Evolutionary conservation across 2,888 invertebrate genomes (phyloP).

Genomic region (Volucella bombylans): DNA sequence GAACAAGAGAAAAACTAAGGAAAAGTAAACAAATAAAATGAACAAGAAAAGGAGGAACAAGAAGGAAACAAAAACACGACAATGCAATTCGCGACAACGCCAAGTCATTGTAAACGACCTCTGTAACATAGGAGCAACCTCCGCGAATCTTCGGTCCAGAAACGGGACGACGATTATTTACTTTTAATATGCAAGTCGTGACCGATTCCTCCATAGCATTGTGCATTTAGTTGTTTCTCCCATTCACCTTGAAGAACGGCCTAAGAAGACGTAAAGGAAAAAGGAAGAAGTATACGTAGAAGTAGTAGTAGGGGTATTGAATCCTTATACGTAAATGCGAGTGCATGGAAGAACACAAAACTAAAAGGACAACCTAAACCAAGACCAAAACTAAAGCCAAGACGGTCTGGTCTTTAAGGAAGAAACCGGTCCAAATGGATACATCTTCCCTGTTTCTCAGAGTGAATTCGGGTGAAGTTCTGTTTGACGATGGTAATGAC

Average conservation of each 20-base stretch:
- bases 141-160: slow-evolving; percentile 41
- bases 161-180: slow-evolving; percentile 64
- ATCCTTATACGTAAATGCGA: slow-evolving; percentile 53
- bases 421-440: slow-evolving; percentile 56
- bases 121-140: slow-evolving; percentile 34
- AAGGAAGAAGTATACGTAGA: background rate
- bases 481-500: slow-evolving; percentile 52
- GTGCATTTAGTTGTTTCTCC: slow-evolving; percentile 4
- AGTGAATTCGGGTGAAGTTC: background rate
- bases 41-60: background rate
- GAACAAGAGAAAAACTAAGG: slow-evolving; percentile 7
- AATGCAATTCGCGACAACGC: slow-evolving; percentile 61
- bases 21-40: background rate
- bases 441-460: slow-evolving; percentile 40
- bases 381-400: too few species aligned
- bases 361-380: background rate
- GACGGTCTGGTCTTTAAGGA: too few species aligned
- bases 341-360: background rate
- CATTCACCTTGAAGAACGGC: too few species aligned
- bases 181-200: slow-evolving; percentile 73
- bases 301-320: background rate
- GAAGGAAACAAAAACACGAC: slow-evolving; percentile 23
- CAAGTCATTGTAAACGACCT: slow-evolving; percentile 57
- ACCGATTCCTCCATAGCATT: slow-evolving; percentile 52
- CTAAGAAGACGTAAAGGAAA: background rate